Conservation (phyloP, 2,113 vertebrate species). For the Galbula dea region DNA sequence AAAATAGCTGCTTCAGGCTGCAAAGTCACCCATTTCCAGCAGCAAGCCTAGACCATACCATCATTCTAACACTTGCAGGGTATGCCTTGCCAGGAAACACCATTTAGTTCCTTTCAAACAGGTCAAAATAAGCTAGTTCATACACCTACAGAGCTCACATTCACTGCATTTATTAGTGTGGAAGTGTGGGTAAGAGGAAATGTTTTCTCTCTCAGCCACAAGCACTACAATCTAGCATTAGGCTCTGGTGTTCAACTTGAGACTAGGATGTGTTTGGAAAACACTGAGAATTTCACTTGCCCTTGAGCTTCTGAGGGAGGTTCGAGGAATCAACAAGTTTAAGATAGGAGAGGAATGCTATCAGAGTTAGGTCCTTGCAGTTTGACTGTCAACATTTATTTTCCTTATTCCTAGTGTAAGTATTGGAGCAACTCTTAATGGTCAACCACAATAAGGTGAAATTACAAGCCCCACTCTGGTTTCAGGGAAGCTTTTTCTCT, state of each 20-base stretch:
- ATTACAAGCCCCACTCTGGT: background rate
- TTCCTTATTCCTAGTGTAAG: background rate
- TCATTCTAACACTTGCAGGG: background rate
- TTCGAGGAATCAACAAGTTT: background rate
- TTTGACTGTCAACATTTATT: background rate
- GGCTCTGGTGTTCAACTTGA: background rate
- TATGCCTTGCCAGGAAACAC: background rate
- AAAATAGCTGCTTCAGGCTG: background rate
- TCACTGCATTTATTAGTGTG: background rate
- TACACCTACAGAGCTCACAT: background rate
- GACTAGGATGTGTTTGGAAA: background rate
- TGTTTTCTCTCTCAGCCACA: background rate
- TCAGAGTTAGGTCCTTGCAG: background rate
- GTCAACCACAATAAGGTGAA: background rate
- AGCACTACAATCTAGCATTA: background rate
- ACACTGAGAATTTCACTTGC: background rate
- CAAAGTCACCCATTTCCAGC: background rate
- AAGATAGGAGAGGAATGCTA: background rate
- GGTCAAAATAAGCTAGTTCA: background rate
- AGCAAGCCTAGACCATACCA: background rate
- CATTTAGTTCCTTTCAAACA: background rate
- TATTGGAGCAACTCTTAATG: background rate
- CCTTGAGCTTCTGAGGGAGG: background rate
- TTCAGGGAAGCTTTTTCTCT: background rate
- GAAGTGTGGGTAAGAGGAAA: background rate